phyloP scores from a whole-genome alignment of 2,797 vertebrate genomes.

The Molothrus aeneus region DNA sequence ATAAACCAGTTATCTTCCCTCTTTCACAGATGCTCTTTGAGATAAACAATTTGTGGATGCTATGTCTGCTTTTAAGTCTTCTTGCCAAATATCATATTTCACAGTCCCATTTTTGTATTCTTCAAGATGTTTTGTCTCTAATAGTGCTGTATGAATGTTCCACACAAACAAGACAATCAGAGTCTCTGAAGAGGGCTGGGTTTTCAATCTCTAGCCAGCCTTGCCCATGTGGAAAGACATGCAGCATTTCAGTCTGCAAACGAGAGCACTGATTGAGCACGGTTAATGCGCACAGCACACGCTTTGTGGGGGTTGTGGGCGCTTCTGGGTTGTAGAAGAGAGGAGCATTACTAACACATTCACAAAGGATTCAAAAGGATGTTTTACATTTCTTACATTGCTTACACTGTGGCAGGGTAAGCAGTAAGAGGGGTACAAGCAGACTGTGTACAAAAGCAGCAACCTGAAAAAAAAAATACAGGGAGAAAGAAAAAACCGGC shows the following conservation, averaged over 20 bases:
- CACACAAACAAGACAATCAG: neutral
- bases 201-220: neutral
- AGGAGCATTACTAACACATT: neutral
- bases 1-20: neutral
- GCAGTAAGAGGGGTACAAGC: neutral
- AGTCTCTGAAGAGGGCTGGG: neutral
- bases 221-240: neutral
- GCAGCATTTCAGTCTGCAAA: neutral
- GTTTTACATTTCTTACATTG: neutral
- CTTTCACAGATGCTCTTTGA: neutral
- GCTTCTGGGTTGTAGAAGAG: neutral
- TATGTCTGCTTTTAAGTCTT: neutral
- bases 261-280: accelerated
- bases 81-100: neutral
- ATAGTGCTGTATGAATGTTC: neutral
- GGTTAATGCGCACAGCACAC: neutral
- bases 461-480: neutral
- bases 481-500: accelerated
- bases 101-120: neutral
- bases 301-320: neutral
- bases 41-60: neutral
- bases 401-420: neutral
- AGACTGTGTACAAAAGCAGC: neutral
- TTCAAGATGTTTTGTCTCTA: neutral
- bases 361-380: neutral